These are phyloP conservation scores for Chelonus insularis DNA, from an alignment of 1,140 invertebrate species.

Conservation along the genomic window DNA sequence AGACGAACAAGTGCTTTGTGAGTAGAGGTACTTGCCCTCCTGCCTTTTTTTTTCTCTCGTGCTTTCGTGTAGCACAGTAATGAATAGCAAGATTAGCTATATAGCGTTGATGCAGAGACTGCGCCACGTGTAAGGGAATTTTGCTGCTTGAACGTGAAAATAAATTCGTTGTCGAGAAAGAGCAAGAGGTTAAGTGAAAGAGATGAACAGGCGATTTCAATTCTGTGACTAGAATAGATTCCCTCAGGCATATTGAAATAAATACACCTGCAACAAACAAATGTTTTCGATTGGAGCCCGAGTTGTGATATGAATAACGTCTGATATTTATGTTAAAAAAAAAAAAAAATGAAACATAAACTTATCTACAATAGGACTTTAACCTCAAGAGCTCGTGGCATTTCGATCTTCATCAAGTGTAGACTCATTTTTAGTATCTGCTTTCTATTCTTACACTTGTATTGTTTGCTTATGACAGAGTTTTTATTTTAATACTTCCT, in stretches of 20 bases:
- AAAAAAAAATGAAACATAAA: too few species aligned
- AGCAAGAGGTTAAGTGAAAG: background rate
- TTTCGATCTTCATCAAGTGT: too few species aligned
- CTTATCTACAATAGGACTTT: too few species aligned
- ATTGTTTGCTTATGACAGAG: too few species aligned
- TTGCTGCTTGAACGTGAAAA: background rate
- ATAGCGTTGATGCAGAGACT: background rate
- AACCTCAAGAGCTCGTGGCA: too few species aligned
- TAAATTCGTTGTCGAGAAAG: background rate
- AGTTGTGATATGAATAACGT: too few species aligned
- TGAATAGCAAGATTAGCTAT: constrained; percentile 6
- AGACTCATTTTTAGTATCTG: too few species aligned
- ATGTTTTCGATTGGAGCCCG: background rate
- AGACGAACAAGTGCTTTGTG: constrained; percentile 10
- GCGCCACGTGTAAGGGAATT: background rate
- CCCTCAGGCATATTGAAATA: background rate
- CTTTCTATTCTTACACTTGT: too few species aligned
- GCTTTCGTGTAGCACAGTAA: background rate
- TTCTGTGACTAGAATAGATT: constrained; percentile 1
- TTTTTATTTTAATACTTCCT: too few species aligned
- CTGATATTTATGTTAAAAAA: too few species aligned
- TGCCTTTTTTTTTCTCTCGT: background rate
- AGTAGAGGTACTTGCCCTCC: background rate
- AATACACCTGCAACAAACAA: background rate
- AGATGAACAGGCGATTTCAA: background rate